These are phyloP conservation scores for Amaurobius ferox DNA, from an alignment of 2,888 invertebrate genomes.

Conservation along the genomic window DNA sequence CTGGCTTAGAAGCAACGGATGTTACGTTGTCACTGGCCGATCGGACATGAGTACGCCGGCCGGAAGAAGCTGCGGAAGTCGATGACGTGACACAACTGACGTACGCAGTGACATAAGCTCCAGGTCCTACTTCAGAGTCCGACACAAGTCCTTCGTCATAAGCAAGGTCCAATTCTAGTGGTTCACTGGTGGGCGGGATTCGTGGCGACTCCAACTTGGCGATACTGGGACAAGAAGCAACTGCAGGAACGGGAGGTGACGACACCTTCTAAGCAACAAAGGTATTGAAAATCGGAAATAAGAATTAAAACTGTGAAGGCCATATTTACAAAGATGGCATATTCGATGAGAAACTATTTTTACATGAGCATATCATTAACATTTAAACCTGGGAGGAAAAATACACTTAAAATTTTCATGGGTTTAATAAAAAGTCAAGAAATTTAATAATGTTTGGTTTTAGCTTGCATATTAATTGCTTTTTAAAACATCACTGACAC, in stretches of 20 bases:
- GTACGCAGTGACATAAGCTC: slow-evolving; percentile 47
- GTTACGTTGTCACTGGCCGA: slow-evolving; percentile 52
- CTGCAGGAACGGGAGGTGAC: slow-evolving; percentile 23
- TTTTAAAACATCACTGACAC: too few species aligned
- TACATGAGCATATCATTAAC: too few species aligned
- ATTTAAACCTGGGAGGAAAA: too few species aligned
- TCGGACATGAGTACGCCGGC: slow-evolving; percentile 35
- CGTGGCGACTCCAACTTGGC: slow-evolving; percentile 23
- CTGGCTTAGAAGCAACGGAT: slow-evolving; percentile 35
- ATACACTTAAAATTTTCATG: too few species aligned
- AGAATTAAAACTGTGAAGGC: not conserved
- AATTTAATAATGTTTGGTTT: too few species aligned
- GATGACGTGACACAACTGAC: slow-evolving; percentile 48
- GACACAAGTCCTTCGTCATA: slow-evolving; percentile 47
- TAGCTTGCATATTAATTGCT: too few species aligned
- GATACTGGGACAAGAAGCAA: slow-evolving; percentile 58
- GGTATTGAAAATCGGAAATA: not conserved
- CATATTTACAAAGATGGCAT: too few species aligned
- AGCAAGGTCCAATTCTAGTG: slow-evolving; percentile 24
- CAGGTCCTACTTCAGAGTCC: slow-evolving; percentile 45
- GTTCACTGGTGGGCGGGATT: not conserved
- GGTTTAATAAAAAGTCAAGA: too few species aligned
- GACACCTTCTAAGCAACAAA: slow-evolving; percentile 4
- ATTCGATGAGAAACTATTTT: too few species aligned
- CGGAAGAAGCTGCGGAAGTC: slow-evolving; percentile 1